phyloP scores from a whole-genome alignment of 1,140 invertebrate species.

The Aricia agestis region DNA sequence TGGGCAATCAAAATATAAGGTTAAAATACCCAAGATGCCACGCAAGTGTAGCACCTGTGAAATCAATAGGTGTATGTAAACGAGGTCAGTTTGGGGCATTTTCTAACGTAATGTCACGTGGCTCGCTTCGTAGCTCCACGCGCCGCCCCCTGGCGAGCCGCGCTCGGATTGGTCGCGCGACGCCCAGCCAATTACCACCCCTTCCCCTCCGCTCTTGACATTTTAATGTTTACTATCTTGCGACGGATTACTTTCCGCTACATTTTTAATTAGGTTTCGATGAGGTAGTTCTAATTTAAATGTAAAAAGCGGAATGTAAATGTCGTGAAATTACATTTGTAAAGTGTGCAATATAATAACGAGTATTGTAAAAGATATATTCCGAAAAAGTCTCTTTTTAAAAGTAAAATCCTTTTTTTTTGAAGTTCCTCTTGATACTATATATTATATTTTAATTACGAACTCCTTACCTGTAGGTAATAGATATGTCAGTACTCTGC shows the following conservation, averaged over 20 bases:
- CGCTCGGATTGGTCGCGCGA: conserved; percentile 50
- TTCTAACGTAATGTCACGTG: conserved; percentile 52
- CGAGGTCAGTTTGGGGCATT: conserved; percentile 37
- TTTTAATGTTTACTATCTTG: conserved; percentile 67
- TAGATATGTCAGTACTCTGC: too few relatives aligned
- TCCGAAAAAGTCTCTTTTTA: too few relatives aligned
- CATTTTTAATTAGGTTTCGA: background rate
- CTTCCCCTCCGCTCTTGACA: conserved; percentile 59
- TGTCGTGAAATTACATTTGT: too few relatives aligned
- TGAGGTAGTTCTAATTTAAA: background rate
- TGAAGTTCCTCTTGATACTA: too few relatives aligned
- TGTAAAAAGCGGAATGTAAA: too few relatives aligned
- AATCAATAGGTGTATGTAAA: conserved; percentile 37
- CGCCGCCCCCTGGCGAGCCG: conserved; percentile 50
- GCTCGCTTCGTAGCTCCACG: conserved; percentile 64
- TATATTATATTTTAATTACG: too few relatives aligned
- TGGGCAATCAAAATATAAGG: too few relatives aligned
- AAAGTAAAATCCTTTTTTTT: too few relatives aligned
- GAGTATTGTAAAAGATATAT: too few relatives aligned
- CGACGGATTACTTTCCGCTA: conserved; percentile 16
- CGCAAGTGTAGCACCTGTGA: conserved; percentile 13
- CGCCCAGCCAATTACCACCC: conserved; percentile 65
- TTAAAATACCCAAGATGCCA: background rate
- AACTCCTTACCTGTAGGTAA: too few relatives aligned
- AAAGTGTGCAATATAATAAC: too few relatives aligned